Base-by-base conservation (phyloP, 2,797 vertebrate genomes). In the Spinus pinus region DNA sequence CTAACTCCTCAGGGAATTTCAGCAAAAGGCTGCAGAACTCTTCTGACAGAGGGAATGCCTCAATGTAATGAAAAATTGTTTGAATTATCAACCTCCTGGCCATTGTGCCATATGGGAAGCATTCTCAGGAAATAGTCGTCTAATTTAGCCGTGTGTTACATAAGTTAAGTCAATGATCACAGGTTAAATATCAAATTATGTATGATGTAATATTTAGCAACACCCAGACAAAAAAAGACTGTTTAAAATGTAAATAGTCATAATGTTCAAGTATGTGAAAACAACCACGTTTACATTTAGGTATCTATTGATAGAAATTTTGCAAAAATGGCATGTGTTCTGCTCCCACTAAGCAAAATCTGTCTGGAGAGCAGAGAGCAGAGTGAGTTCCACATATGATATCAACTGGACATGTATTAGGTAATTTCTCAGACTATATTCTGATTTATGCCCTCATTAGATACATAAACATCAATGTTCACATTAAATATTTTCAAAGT, bases 11-110 rank as follows among this genome's bases (percentile, higher is more conserved):
- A 91, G 96, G 91, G 88, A 95, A 95, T 83, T 94, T 88, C 85
- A 96, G 77, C 75, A 83, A 94, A 96, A 90, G 61, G 71, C 84
- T 90, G 81, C 28, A 75, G 81, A 91, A 91, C 88, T 86, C 73
- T 91, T 94, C 86, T 95, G 91, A 96, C 70, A 84, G 58, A 95
- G 87, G 74, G 88, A 95, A 96, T 95, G 62, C 88, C 66, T 96
- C 56, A 74, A 9, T 74, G 61, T n/a, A 81, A 73, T 71, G 65
- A 90, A 95, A 89, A 96, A 95, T 72, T 62, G 17, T 64, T 88
- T 96, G 88, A 95, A 93, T 94, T 91, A 78, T 53, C 74, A 92
- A 51, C 74, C 83, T 92, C 50, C 46, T 83, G 73, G 71, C 78
- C 74, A 77, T 58, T 93, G 37, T 23, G 95, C 53, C 79, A 85